A percentile compares a stretch with the other conserved stretches of the same genome.
Evolutionary conservation across 2,113 vertebrate genomes (phyloP).

Genomic region (Corythornis vintsioides): DNA sequence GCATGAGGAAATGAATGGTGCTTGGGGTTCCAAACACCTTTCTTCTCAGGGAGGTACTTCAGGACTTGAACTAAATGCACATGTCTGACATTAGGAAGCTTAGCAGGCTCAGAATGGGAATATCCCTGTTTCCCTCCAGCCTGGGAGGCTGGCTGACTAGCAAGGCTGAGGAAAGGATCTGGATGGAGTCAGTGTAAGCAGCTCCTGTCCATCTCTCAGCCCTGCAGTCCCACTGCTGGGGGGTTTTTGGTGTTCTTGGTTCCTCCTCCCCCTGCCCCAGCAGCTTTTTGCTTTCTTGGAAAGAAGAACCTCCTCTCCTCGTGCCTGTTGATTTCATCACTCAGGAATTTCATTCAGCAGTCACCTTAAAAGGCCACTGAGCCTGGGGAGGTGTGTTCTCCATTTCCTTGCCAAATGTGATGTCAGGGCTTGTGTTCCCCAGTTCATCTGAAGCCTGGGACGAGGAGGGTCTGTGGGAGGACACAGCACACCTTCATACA

Average conservation of each 20-base stretch:
- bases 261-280: neutral
- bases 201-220: conserved; percentile 16
- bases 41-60: conserved; percentile 29
- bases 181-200: conserved; percentile 45
- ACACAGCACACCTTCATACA: neutral
- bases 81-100: conserved; percentile 66
- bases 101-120: conserved; percentile 62
- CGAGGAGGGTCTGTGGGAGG: neutral
- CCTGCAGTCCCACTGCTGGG: neutral
- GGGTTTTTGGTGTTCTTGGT: too few species aligned
- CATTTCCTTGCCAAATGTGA: conserved; percentile 48
- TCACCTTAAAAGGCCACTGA: conserved; percentile 64
- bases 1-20: neutral
- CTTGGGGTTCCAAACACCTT: neutral
- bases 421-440: neutral
- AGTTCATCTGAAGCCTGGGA: neutral
- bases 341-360: conserved; percentile 66
- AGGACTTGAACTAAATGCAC: conserved; percentile 35
- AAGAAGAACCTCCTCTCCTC: conserved; percentile 41
- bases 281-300: conserved; percentile 37
- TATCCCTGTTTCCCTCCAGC: conserved; percentile 64
- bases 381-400: conserved; percentile 31
- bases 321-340: conserved; percentile 43
- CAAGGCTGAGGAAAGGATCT: conserved; percentile 32
- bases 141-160: conserved; percentile 52